These are phyloP conservation scores for Brachyptera risi DNA, from an alignment of 2,888 invertebrate species.

Conservation along the genomic window DNA sequence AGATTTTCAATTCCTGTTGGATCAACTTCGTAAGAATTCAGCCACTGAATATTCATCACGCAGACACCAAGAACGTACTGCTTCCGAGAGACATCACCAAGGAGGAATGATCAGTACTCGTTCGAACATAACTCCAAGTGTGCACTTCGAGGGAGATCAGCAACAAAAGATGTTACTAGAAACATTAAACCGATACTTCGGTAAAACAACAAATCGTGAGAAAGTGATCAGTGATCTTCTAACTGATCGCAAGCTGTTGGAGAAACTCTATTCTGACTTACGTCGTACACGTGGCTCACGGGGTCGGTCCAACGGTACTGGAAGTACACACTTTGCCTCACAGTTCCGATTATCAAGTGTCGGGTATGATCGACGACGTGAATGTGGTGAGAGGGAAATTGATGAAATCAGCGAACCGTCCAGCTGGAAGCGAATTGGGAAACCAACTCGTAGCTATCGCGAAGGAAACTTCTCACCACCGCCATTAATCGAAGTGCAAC, in stretches of 20 bases:
- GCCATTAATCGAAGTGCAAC: constrained; percentile 63
- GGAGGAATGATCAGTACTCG: constrained; percentile 8
- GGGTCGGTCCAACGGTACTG: constrained; percentile 41
- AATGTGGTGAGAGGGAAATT: constrained; percentile 35
- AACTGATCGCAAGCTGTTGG: constrained; percentile 67
- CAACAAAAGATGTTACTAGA: constrained; percentile 59
- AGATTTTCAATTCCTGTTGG: constrained; percentile 2
- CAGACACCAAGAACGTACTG: constrained; percentile 35
- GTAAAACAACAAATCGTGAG: constrained; percentile 60
- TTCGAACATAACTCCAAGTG: constrained; percentile 25
- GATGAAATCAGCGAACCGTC: constrained; percentile 40
- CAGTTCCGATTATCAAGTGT: constrained; percentile 22
- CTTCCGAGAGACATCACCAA: constrained; percentile 32
- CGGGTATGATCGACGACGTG: constrained; percentile 43
- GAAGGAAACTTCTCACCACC: constrained; percentile 50
- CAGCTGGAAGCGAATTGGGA: constrained; percentile 33
- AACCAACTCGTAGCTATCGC: constrained; percentile 13
- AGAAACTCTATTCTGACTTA: constrained; percentile 68
- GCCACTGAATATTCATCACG: constrained; percentile 21
- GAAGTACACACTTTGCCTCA: constrained; percentile 37
- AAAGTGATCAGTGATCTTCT: constrained; percentile 67
- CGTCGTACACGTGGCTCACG: constrained; percentile 60
- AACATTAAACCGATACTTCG: constrained; percentile 63
- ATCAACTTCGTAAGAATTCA: constrained; percentile 24
- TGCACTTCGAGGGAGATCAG: constrained; percentile 49